Conservation (phyloP, 2,888 invertebrate species). For the Oscheius sp. region DNA sequence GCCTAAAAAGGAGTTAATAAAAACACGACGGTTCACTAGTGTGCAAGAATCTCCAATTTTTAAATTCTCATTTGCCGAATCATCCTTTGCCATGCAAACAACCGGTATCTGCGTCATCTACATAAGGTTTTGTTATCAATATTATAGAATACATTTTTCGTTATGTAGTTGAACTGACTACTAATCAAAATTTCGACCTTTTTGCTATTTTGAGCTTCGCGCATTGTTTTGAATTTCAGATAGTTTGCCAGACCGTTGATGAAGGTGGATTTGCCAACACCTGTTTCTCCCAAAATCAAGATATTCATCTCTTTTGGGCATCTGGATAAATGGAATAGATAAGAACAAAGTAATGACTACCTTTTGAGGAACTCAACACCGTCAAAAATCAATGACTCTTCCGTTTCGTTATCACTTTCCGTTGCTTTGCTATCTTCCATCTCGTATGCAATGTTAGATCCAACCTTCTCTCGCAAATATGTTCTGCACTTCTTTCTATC, state of each 20-base stretch:
- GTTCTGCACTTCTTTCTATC: neutral
- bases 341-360: no score
- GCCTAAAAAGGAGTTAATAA: neutral
- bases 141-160: neutral
- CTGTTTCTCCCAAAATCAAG: slow-evolving; percentile 13
- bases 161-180: neutral
- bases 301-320: slow-evolving; percentile 11
- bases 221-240: slow-evolving; percentile 8
- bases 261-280: slow-evolving; percentile 22
- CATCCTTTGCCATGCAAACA: neutral
- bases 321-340: no score
- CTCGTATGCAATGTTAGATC: no score
- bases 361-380: no score
- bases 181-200: slow-evolving; percentile 8
- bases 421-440: no score
- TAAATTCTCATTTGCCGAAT: neutral
- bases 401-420: neutral
- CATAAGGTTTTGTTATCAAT: no score
- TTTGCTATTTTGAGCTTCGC: neutral
- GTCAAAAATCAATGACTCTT: no score
- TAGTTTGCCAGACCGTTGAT: slow-evolving; percentile 13
- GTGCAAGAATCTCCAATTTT: neutral
- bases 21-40: neutral
- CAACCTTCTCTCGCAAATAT: neutral
- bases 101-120: neutral